Evolutionary conservation across 2,113 vertebrate genomes (phyloP).

Genomic region (Triplophysa tibetana): DNA sequence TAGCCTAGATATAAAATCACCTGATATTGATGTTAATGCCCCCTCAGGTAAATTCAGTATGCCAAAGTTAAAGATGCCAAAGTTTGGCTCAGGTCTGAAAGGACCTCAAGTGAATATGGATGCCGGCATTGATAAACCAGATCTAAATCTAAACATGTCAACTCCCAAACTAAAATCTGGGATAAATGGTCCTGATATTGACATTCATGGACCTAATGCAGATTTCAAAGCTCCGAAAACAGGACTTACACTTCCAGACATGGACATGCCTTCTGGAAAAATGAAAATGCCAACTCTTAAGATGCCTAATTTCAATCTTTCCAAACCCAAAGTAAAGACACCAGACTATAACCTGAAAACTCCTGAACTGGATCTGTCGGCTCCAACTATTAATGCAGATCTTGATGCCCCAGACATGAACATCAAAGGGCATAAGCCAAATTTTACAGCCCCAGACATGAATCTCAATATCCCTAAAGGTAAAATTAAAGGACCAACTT

Average conservation of each 20-base stretch:
- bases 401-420: constrained; percentile 47
- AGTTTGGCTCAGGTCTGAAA: constrained; percentile 51
- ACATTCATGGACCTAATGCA: constrained; percentile 43
- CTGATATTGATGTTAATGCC: constrained; percentile 52
- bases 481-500: constrained; percentile 53
- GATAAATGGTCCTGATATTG: constrained; percentile 45
- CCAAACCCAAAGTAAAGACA: constrained; percentile 46
- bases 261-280: constrained; percentile 55
- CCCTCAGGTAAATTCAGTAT: constrained; percentile 55
- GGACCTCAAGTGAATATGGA: constrained; percentile 54
- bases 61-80: constrained; percentile 60
- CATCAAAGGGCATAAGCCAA: constrained; percentile 21
- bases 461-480: constrained; percentile 14
- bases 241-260: constrained; percentile 53
- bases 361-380: constrained; percentile 34
- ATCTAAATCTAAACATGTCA: constrained; percentile 28
- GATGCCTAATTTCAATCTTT: constrained; percentile 60
- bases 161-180: constrained; percentile 41
- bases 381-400: constrained; percentile 34
- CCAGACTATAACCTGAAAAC: constrained; percentile 36
- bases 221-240: not conserved
- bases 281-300: constrained; percentile 55
- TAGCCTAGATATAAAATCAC: constrained; percentile 53
- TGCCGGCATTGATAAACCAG: constrained; percentile 50
- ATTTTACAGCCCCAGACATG: constrained; percentile 24